Base-by-base conservation (phyloP, 2,797 vertebrate species). In the Ispidina lecontei region DNA sequence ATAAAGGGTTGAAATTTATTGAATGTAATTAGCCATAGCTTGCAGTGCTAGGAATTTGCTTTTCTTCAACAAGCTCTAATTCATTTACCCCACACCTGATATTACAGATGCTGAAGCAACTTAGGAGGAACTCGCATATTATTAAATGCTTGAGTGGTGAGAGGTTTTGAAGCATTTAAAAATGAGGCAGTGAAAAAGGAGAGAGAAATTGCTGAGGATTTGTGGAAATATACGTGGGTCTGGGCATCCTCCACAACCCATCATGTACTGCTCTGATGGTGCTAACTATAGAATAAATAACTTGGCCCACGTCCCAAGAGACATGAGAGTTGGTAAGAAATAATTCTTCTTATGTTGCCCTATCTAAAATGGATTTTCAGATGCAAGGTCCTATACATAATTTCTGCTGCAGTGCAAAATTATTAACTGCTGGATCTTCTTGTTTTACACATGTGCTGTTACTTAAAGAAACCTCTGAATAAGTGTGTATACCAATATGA, bases 21-120 rank as follows among this genome's bases (percentile, higher is more conserved):
- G 41, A 69, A 64, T 88, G 59, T 87, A 90, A 90, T 95, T 95
- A 94, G 63, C 71, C 72, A n/a, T 44, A 52, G n/a, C n/a, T 91
- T 65, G 78, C 80, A 81, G 21, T 89, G 93, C 86, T 64, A 63
- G 49, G 35, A 90, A 64, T 87, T 91, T 90, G 18, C 76, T 93
- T 71, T 75, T 79, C 83, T 92, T 80, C 29, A 78, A 91, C 59
- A 68, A 90, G 56, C 37, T 90, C 44, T 39, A 33, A 90, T 82
- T 95, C 64, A 82, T 56, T 84, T 95, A 51, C 29, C 59, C 29
- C 78, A 82, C 26, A 92, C 54, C 60, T 85, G 84, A 44, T 94
- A 25, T 59, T 93, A 44, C 51, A 86, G 72, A 37, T 87, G 33
- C 55, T 47, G 31, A 60, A 49, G 79, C 22, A 90, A 46, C 58